Percentiles rank a stretch among this genome's conserved stretches.
Conservation (phyloP, 2,888 invertebrate genomes). For the Tetheella fluctuosa region DNA sequence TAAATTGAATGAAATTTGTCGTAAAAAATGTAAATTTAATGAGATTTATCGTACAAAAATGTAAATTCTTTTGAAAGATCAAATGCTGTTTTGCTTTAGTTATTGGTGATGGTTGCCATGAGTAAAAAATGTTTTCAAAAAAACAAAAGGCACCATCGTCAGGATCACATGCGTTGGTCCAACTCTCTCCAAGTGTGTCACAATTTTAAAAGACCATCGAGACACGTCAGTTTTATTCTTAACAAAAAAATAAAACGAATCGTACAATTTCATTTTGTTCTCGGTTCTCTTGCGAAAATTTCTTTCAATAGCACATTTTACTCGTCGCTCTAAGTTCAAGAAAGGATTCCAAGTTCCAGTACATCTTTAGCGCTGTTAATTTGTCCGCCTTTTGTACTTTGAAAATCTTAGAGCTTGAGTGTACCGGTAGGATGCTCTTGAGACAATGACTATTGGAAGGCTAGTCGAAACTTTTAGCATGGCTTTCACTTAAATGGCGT, state of each 20-base stretch:
- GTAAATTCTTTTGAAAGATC: no score
- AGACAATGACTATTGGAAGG: conserved; percentile 33
- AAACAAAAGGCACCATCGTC: neutral
- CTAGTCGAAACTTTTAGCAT: conserved; percentile 23
- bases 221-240: conserved; percentile 64
- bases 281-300: conserved; percentile 63
- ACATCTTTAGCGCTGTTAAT: conserved; percentile 55
- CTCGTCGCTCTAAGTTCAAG: conserved; percentile 48
- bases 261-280: conserved; percentile 62
- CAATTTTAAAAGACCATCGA: conserved; percentile 59
- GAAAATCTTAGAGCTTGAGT: conserved; percentile 34
- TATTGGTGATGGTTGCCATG: no score
- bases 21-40: no score
- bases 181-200: conserved; percentile 37
- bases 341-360: conserved; percentile 49
- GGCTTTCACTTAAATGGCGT: neutral
- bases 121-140: no score
- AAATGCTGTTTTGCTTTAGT: no score
- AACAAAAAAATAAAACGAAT: conserved; percentile 48
- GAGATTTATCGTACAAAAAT: no score
- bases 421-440: conserved; percentile 38
- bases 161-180: conserved; percentile 17
- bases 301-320: conserved; percentile 58
- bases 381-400: conserved; percentile 46
- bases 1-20: no score